These are phyloP conservation scores for Crenichthys baileyi DNA, from an alignment of 2,797 vertebrate genomes.

Conservation along the genomic window DNA sequence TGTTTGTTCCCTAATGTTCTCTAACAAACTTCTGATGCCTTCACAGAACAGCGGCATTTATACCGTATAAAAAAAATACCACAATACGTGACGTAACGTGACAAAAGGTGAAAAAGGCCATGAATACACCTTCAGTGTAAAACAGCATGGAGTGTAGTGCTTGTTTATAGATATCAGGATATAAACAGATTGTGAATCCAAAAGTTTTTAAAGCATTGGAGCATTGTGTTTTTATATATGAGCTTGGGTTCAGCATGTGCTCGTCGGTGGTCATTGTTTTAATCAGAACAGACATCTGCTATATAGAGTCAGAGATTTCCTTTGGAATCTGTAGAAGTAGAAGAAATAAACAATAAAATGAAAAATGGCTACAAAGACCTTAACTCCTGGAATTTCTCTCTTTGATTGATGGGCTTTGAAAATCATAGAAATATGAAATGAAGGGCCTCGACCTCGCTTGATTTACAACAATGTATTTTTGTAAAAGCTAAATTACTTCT, in stretches of 20 bases:
- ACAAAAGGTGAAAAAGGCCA: background rate
- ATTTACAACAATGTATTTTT: conserved; percentile 67
- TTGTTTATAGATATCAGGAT: conserved; percentile 1
- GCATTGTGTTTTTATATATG: conserved; percentile 4
- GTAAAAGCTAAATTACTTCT: conserved; percentile 67
- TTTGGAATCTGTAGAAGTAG: conserved; percentile 69
- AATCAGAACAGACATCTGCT: conserved; percentile 34
- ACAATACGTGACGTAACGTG: too few relatives aligned
- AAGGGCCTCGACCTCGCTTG: conserved; percentile 54
- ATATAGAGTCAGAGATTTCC: conserved; percentile 38
- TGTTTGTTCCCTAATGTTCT: too few relatives aligned
- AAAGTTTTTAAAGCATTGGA: conserved; percentile 7
- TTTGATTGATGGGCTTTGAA: conserved; percentile 70
- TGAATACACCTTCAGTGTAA: background rate
- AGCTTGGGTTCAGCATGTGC: conserved; percentile 19
- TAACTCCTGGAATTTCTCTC: conserved; percentile 74
- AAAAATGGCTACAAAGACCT: conserved; percentile 67
- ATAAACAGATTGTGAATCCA: conserved; percentile 17
- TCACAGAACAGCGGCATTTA: too few relatives aligned
- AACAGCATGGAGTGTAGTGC: background rate
- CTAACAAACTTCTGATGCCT: too few relatives aligned
- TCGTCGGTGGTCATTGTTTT: conserved; percentile 37
- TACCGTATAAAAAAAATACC: too few relatives aligned
- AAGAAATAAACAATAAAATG: conserved; percentile 76
- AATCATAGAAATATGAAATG: conserved; percentile 50